Conservation (phyloP, 2,888 invertebrate species). For the Sericinus montela region DNA sequence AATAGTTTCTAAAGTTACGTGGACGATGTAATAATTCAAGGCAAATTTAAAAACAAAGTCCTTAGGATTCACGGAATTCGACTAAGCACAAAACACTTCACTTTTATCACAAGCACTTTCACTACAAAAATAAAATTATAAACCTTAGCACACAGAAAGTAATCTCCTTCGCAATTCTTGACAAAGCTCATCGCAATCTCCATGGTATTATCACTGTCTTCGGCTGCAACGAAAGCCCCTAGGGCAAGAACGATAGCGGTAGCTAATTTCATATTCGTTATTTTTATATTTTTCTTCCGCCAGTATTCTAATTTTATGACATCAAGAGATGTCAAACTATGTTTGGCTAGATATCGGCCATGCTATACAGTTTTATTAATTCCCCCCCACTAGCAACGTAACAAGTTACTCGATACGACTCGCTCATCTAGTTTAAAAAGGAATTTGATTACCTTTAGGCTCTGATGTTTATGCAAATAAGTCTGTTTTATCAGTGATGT, state of each 20-base stretch:
- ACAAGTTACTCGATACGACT: conserved; percentile 41
- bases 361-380: conserved; percentile 70
- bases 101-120: conserved; percentile 59
- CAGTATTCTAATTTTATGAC: conserved; percentile 50
- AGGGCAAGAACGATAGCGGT: conserved; percentile 54
- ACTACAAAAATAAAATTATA: conserved; percentile 59
- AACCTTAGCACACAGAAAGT: conserved; percentile 87
- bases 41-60: neutral
- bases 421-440: conserved; percentile 59
- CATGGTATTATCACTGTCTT: conserved; percentile 75
- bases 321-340: conserved; percentile 65
- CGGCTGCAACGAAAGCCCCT: conserved; percentile 59
- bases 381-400: conserved; percentile 53
- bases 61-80: conserved; percentile 21
- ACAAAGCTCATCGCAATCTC: conserved; percentile 83
- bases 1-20: neutral
- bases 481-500: conserved; percentile 30
- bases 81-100: conserved; percentile 36
- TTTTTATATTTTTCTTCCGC: conserved; percentile 34
- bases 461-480: conserved; percentile 51
- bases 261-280: conserved; percentile 53
- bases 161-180: conserved; percentile 84
- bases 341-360: conserved; percentile 55
- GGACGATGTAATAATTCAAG: neutral
- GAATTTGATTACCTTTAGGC: conserved; percentile 51